Evolutionary conservation across 2,888 invertebrate species (phyloP), one percentile per base, ranked within the genome.

Genomic region (Rapana venosa): DNA sequence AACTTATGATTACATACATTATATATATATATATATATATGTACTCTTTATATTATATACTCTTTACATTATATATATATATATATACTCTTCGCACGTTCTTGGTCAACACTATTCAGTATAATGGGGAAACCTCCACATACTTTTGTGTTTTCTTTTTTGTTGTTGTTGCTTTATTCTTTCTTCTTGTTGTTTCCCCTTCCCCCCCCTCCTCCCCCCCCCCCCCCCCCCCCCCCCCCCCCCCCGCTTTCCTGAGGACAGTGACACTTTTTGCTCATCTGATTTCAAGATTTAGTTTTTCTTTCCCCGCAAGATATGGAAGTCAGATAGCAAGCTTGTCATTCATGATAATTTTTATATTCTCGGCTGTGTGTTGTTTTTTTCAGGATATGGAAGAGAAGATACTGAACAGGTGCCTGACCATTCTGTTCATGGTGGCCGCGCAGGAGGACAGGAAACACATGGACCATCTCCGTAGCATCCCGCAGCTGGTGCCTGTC

Each of bases 321-420:
- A 66, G 2, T 26, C 66, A 22, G 20, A 6, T 2, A 17, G 13
- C 13, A 2, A 17, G 13, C 13, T 66, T 13, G 17, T 66, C 66
- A 22, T 66, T 22, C 20, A 66, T 22, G 26, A 17, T 66, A 22
- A 13, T 66, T 66, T 66, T 17, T 66, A 66, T 26, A 66, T 26
- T 66, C 66, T 17, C 66, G 13, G 1, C 66, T 26, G 66, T 22
- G 20, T 66, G 26, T n/a, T 66, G 66, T 26, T 2, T 22, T n/a
- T 66, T 77, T 77, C 77, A 77, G 77, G 77, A 77, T 30, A n/a
- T 30, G 8, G 77, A 77, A 77, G 77, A 77, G 30, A 77, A 30
- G 30, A 2, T 77, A 6, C 8, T 77, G 77, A 77, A n/a, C 30
- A 77, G n/a, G n/a, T n/a, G 77, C 30, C 30, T 77, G n/a, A 77